phyloP scores from a whole-genome alignment of 1,140 invertebrate genomes.

The Danaus melanippus region DNA sequence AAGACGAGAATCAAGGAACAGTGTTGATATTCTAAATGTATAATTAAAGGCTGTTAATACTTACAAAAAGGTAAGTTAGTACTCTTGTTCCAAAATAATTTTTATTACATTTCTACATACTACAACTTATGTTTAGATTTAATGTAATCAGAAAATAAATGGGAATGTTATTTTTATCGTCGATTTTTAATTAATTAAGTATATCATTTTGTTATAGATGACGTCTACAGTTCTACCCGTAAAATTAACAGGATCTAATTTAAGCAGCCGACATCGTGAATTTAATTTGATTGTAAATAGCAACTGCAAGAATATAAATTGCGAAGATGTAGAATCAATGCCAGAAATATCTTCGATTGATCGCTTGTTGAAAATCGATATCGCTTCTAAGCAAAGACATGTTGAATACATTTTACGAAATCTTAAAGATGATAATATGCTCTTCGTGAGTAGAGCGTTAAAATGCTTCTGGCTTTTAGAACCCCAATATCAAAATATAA shows the following conservation, averaged over 20 bases:
- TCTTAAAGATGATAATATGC: conserved; percentile 41
- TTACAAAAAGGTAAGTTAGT: no score
- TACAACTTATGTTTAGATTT: no score
- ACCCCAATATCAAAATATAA: conserved; percentile 26
- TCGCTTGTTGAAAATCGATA: conserved; percentile 47
- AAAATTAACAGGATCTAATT: conserved; percentile 27
- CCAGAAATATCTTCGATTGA: conserved; percentile 37
- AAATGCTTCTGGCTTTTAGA: conserved; percentile 40
- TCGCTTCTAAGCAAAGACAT: conserved; percentile 38
- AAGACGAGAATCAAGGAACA: no score
- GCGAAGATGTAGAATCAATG: conserved; percentile 22
- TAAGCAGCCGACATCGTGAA: conserved; percentile 35
- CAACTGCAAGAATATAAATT: conserved; percentile 6
- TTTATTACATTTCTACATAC: no score
- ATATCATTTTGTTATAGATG: conserved; percentile 26
- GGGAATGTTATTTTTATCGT: no score
- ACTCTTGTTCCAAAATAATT: no score
- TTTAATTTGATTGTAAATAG: conserved; percentile 32
- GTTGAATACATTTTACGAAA: conserved; percentile 42
- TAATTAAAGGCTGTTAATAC: no score
- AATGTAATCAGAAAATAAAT: no score
- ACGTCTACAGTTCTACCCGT: conserved; percentile 20
- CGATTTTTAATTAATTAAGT: no score
- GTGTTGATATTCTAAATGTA: no score
- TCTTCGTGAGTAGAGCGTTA: conserved; percentile 46